Base-by-base conservation (phyloP, 2,797 vertebrate genomes). In the Heliangelus exortis region DNA sequence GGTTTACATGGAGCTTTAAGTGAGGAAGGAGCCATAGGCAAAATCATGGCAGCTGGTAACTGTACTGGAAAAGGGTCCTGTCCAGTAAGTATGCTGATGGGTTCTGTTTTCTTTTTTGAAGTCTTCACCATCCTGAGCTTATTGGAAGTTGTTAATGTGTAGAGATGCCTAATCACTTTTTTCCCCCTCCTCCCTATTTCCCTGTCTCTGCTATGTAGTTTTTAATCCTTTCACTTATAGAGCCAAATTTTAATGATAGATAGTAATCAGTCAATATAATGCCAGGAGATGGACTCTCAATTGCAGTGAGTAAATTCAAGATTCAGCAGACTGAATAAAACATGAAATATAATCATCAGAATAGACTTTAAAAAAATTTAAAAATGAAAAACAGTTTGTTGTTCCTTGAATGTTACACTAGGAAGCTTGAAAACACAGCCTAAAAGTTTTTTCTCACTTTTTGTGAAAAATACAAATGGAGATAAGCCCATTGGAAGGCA, bases 41-140 rank as follows among this genome's bases (percentile, higher is more conserved):
- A 79, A 54, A 90, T 95, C 25, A 74, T 96, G 57, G 15, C 79
- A 1, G 62, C 93, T 12, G 72, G 55, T 67, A 95, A 97, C 11
- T 83, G 54, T 95, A 53, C 94, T 14, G 87, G 97, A 82, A 79
- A 97, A 92, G 94, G 96, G 71, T 86, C 98, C 26, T 68, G 80
- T 1, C 79, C 97, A 86, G 98, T 99, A 95, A 98, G 98, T 86
- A 10, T 63, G 8, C 67, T 67, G 43, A 41, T 29, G 22, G 26
- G 5, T 47, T 73, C 47, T 12, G 23, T 12, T 5, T 5, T 48
- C 39, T 43, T 50, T 82, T 54, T 33, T 13, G 21, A 53, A 50
- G 47, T 34, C 5, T 22, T 43, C 12, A 8, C 2, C 1, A 54
- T 83, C 29, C 57, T 61, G 13, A 48, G 33, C 3, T 0, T 76